These are phyloP conservation scores for Oryzias javanicus DNA, from an alignment of 2,113 vertebrate genomes.

Conservation along the genomic window DNA sequence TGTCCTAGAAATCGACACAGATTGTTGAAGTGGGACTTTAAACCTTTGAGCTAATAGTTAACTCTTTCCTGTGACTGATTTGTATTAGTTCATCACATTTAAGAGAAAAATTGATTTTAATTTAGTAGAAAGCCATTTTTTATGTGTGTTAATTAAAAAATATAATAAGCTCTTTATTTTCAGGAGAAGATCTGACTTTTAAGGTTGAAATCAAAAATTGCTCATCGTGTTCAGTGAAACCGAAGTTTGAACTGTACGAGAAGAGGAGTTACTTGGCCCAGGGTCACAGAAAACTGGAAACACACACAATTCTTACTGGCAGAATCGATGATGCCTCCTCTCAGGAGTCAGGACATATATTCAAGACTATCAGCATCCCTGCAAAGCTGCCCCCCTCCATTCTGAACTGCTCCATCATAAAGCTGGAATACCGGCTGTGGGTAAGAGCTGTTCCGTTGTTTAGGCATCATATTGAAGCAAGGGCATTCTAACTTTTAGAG, in stretches of 20 bases:
- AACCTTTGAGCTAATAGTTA: too few relatives aligned
- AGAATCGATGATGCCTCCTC: constrained; percentile 21
- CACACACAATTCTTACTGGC: constrained; percentile 32
- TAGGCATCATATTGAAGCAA: too few relatives aligned
- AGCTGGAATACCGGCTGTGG: constrained; percentile 66
- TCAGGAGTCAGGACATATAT: constrained; percentile 13
- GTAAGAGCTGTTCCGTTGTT: constrained; percentile 27
- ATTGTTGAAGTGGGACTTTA: too few relatives aligned
- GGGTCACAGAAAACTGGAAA: constrained; percentile 29
- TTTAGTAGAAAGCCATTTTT: not conserved
- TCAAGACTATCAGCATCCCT: constrained; percentile 54
- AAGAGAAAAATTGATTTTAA: too few relatives aligned
- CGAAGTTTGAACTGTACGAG: constrained; percentile 56
- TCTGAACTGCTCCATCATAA: constrained; percentile 63
- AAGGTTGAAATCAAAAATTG: constrained; percentile 46
- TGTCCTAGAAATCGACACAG: too few relatives aligned
- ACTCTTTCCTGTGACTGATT: too few relatives aligned
- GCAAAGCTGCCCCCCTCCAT: constrained; percentile 50
- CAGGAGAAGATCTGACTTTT: constrained; percentile 49
- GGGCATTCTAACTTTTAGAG: too few relatives aligned
- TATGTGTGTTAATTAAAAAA: not conserved
- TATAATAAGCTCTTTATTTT: not conserved
- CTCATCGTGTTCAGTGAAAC: constrained; percentile 57
- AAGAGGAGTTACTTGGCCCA: constrained; percentile 59
- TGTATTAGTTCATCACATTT: too few relatives aligned